Evolutionary conservation across 1,140 invertebrate species (phyloP).

Genomic region (Vanessa atalanta): DNA sequence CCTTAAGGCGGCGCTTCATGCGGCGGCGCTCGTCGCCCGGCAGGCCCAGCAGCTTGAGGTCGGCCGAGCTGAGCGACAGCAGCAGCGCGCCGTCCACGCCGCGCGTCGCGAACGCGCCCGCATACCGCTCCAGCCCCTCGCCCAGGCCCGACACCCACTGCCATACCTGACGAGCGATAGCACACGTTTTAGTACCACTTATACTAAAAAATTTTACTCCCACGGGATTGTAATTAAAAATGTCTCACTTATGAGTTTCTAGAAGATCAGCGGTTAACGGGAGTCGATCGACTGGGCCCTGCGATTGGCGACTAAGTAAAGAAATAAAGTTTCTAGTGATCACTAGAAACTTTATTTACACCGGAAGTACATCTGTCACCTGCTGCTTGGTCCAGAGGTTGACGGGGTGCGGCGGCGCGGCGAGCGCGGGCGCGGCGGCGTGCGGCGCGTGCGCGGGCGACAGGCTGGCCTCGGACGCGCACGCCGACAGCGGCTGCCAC

Average conservation of each 20-base stretch:
- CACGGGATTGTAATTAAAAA: too few relatives aligned
- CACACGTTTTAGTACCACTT: too few relatives aligned
- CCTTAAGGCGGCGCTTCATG: constrained; percentile 94
- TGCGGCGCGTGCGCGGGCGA: constrained; percentile 67
- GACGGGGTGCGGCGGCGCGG: constrained; percentile 82
- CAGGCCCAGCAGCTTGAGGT: constrained; percentile 93
- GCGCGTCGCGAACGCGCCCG: constrained; percentile 90
- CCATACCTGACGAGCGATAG: constrained; percentile 84
- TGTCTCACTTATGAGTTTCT: too few relatives aligned
- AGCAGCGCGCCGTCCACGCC: constrained; percentile 91
- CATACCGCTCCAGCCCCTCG: constrained; percentile 90
- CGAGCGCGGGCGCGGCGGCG: constrained; percentile 78
- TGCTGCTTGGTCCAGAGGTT: constrained; percentile 94
- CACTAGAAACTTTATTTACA: too few relatives aligned
- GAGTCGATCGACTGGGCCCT: too few relatives aligned
- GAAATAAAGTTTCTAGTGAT: too few relatives aligned
- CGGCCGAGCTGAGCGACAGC: constrained; percentile 90
- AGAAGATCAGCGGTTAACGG: too few relatives aligned
- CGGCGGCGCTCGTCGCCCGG: constrained; percentile 91
- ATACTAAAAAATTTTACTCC: too few relatives aligned
- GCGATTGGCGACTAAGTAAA: too few relatives aligned
- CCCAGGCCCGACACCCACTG: constrained; percentile 92
- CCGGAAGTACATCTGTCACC: constrained; percentile 74
- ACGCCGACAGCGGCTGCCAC: constrained; percentile 77
- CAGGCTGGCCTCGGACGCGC: constrained; percentile 70